Evolutionary conservation across 2,113 vertebrate genomes (phyloP).

Genomic region (Eptesicus fuscus): DNA sequence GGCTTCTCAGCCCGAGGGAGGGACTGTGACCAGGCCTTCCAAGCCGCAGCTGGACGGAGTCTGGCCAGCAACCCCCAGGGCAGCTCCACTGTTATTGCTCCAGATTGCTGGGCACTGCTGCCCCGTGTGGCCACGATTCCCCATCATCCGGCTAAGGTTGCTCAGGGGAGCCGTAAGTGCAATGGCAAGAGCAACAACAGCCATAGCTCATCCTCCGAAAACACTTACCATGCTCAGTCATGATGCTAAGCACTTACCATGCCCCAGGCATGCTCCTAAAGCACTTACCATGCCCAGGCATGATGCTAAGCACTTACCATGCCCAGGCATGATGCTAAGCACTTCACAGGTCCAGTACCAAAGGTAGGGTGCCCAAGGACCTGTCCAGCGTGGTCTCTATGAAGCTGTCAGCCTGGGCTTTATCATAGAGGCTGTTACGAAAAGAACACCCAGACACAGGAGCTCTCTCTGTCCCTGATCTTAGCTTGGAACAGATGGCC

Average conservation of each 20-base stretch:
- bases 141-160: background rate
- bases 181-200: no score
- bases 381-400: background rate
- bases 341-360: background rate
- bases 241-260: background rate
- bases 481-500: background rate
- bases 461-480: fast-evolving
- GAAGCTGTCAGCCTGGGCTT: background rate
- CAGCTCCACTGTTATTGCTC: no score
- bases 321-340: background rate
- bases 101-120: background rate
- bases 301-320: background rate
- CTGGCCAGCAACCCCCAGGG: background rate
- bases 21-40: background rate
- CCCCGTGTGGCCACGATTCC: fast-evolving
- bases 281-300: background rate
- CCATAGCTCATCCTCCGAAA: background rate
- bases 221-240: no score
- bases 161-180: background rate
- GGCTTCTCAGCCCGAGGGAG: background rate
- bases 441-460: background rate
- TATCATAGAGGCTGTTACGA: background rate
- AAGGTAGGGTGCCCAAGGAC: no score
- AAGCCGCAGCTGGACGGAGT: background rate
- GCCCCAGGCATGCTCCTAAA: background rate